Percentiles rank a stretch among this genome's conserved stretches.
These are phyloP conservation scores for Calosoma granatense DNA, from an alignment of 1,140 invertebrate species.

Conservation along the genomic window DNA sequence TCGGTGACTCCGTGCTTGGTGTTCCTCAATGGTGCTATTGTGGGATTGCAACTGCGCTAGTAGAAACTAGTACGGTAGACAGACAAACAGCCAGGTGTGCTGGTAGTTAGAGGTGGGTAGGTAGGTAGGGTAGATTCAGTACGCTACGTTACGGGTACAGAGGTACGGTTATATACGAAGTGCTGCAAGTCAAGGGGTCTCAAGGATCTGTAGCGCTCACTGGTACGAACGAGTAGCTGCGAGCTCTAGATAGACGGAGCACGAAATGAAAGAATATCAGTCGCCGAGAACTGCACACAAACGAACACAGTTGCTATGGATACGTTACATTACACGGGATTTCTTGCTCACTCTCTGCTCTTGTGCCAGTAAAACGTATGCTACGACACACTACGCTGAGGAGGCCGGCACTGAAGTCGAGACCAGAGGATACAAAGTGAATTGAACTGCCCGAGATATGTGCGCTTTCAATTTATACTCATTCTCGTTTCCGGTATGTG, in stretches of 20 bases:
- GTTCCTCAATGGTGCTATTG: no score
- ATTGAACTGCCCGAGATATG: neutral
- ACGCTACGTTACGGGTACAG: no score
- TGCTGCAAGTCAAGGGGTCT: neutral
- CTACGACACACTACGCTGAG: neutral
- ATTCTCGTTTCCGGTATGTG: neutral
- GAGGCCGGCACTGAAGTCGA: no score
- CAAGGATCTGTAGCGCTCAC: neutral
- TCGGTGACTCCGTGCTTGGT: no score
- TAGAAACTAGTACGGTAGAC: no score
- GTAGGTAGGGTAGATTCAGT: no score
- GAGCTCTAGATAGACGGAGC: neutral
- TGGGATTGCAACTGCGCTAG: no score
- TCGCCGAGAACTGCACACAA: neutral
- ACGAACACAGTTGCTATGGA: constrained; percentile 2
- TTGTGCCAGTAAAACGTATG: neutral
- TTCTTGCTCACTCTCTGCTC: neutral
- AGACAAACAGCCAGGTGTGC: no score
- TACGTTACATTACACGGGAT: neutral
- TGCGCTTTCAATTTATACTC: neutral
- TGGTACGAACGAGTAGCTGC: neutral
- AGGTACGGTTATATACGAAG: no score
- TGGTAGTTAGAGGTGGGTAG: no score
- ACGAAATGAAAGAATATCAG: neutral
- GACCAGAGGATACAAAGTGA: neutral